A percentile compares a stretch with the other conserved stretches of the same genome.
These are phyloP conservation scores for Brachionus rubens DNA, from an alignment of 1,140 invertebrate genomes.

Conservation along the genomic window DNA sequence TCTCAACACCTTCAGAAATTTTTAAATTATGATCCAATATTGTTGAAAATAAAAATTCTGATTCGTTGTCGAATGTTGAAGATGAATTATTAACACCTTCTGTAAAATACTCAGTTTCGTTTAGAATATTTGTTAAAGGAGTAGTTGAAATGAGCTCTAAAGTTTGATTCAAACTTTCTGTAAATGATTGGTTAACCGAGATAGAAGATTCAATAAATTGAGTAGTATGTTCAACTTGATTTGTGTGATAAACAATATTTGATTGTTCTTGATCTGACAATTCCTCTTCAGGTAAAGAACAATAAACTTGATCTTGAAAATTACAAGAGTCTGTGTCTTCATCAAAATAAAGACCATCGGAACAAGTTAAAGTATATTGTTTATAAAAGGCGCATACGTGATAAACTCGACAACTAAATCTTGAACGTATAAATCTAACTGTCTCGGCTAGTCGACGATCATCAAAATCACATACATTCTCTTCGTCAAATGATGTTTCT, in stretches of 20 bases:
- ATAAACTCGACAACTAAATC: constrained; percentile 32
- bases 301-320: constrained; percentile 27
- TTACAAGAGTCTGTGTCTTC: constrained; percentile 9
- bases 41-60: no score
- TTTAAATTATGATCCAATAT: no score
- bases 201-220: no score
- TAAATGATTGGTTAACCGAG: no score
- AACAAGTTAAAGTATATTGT: constrained; percentile 34
- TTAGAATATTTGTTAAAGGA: no score
- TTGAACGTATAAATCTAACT: constrained; percentile 4
- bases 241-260: not conserved
- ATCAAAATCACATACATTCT: constrained; percentile 6
- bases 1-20: not conserved
- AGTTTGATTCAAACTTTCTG: not conserved
- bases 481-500: not conserved
- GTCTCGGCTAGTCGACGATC: constrained; percentile 2
- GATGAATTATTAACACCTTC: no score
- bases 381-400: constrained; percentile 31
- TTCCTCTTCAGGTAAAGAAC: not conserved
- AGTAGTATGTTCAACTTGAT: no score
- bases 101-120: no score
- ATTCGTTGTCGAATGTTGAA: no score
- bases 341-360: constrained; percentile 40
- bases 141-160: no score
- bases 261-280: not conserved